Evolutionary conservation across 2,797 vertebrate genomes (phyloP), one percentile per base, ranked within the genome.

Genomic region (Salmo trutta): DNA sequence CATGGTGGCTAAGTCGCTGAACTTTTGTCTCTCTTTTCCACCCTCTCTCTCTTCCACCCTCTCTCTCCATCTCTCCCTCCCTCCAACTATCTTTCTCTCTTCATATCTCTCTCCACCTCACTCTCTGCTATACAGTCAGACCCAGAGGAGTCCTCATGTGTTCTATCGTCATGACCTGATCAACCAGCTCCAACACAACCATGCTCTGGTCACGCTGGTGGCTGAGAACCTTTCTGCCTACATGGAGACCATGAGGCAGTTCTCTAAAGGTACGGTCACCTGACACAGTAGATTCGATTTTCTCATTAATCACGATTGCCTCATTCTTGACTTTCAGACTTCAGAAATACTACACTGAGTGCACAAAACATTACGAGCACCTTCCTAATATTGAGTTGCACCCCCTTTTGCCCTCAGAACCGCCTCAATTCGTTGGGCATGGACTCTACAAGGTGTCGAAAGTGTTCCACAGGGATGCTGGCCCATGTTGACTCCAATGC

Each of bases 141-240:
- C 98, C 70, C 98, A 99, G 92, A 92, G 98, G 91, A 99, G 97
- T 90, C 97, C 98, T 33, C 98, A 99, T 76, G 97, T 99, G 74
- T 99, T 99, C 94, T 99, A 99, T 86, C 98, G 98, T 36, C 98
- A 99, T 86, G 98, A 99, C 85, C 95, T 99, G 94, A 99, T 99
- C 90, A 99, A 99, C 95, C 98, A 99, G 88, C 95, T 99, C 84
- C 98, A 99, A 93, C 97, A 99, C 94, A 99, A 99, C 95, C 98
- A 99, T 70, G 96, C 98, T 79, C 94, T 99, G 78, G 98, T 99
- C 91, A 99, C 98, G 12, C 80, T 99, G 89, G 98, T 99, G 86
- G 98, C 98, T 81, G 98, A 99, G 94, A 99, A 99, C 89, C 97
- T 99, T 82, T 99, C 98, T 4, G 96, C 98, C 75, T 99, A 99